Conservation (phyloP, 1,140 invertebrate species). For the Vanessa atalanta region DNA sequence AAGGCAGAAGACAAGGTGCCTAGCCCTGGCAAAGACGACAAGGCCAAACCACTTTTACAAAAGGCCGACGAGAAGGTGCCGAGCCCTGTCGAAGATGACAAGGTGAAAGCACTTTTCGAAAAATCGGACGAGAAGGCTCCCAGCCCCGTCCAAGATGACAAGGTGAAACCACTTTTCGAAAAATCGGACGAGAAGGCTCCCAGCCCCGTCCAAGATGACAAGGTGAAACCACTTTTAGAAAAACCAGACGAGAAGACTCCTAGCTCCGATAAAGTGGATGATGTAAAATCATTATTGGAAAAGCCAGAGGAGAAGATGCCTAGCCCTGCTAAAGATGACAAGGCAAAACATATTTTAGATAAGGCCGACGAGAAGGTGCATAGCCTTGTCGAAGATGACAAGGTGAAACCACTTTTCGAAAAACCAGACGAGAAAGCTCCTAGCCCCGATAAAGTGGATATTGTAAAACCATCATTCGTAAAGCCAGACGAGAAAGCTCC, state of each 20-base stretch:
- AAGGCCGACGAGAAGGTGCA: neutral
- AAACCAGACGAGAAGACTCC: no score
- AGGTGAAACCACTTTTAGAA: no score
- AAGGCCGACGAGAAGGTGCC: neutral
- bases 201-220: no score
- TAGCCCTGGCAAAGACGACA: slow-evolving; percentile 18
- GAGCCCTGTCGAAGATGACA: no score
- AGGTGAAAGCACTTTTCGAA: no score
- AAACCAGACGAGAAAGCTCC: neutral
- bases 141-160: no score
- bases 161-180: no score
- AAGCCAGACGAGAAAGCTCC: neutral
- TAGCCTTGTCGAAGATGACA: neutral
- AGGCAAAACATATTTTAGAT: neutral
- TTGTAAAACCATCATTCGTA: neutral
- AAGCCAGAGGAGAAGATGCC: neutral
- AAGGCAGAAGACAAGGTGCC: slow-evolving; percentile 15
- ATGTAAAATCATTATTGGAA: no score
- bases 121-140: no score
- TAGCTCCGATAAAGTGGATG: no score
- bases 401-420: neutral
- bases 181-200: no score
- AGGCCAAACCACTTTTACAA: neutral
- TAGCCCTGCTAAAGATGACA: no score
- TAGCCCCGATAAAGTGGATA: neutral